A percentile compares a stretch with the other conserved stretches of the same genome.
Conservation (phyloP, 2,888 invertebrate genomes). For the Chymomyza amoena region DNA sequence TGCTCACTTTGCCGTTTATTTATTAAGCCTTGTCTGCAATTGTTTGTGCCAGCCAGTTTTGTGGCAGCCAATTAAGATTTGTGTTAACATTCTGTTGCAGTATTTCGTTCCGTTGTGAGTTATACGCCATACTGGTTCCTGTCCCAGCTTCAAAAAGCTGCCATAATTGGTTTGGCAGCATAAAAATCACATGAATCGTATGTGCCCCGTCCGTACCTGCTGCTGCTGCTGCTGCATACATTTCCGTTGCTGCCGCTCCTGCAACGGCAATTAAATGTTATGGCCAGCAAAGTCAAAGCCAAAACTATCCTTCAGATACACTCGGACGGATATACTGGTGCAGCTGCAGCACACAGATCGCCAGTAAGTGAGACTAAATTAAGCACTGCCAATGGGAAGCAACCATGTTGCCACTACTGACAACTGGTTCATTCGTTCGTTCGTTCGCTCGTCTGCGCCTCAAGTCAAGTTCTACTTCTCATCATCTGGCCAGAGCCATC, state of each 20-base stretch:
- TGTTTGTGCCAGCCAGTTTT: not conserved
- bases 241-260: slow-evolving; percentile 41
- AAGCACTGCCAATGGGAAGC: slow-evolving; percentile 38
- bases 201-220: not conserved
- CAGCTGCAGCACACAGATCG: slow-evolving; percentile 7
- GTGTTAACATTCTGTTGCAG: slow-evolving; percentile 25
- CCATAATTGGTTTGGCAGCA: slow-evolving; percentile 65
- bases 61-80: slow-evolving; percentile 61
- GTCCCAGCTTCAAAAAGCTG: slow-evolving; percentile 27
- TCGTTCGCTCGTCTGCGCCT: not conserved
- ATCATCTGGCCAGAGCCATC: not conserved
- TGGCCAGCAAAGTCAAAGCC: slow-evolving; percentile 8
- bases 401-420: slow-evolving; percentile 8
- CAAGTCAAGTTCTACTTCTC: not conserved
- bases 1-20: slow-evolving; percentile 15
- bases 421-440: slow-evolving; percentile 9
- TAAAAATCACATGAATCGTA: slow-evolving; percentile 70
- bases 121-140: not conserved
- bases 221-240: slow-evolving; percentile 18
- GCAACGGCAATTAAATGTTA: slow-evolving; percentile 63
- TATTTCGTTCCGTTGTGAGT: slow-evolving; percentile 9
- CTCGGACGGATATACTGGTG: not conserved
- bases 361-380: slow-evolving; percentile 62
- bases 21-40: slow-evolving; percentile 16
- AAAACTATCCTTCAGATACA: slow-evolving; percentile 49